phyloP scores from a whole-genome alignment of 2,113 vertebrate genomes.

The Burhinus oedicnemus region DNA sequence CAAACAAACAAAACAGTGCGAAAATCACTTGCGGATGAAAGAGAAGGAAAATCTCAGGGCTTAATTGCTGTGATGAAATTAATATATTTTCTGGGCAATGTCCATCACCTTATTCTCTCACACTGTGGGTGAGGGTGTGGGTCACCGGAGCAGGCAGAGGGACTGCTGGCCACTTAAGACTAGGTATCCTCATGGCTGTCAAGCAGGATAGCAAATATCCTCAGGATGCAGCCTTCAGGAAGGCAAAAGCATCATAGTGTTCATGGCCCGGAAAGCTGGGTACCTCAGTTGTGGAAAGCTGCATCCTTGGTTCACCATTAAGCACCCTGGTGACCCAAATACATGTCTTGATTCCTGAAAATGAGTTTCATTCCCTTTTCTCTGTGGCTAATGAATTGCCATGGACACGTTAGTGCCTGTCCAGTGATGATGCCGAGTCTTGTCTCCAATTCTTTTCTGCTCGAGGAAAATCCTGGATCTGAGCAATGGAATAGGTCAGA shows the following conservation, averaged over 20 bases:
- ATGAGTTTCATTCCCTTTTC: background rate
- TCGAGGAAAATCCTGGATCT: constrained; percentile 30
- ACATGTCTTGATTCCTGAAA: background rate
- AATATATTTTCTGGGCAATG: background rate
- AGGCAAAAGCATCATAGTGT: background rate
- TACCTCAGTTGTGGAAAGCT: background rate
- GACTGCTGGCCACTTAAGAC: background rate
- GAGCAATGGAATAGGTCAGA: constrained; percentile 22
- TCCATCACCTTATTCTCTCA: background rate
- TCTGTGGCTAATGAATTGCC: background rate
- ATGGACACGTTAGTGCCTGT: background rate
- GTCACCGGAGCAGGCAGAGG: background rate
- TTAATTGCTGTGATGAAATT: background rate
- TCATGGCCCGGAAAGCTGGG: background rate
- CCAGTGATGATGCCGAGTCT: background rate
- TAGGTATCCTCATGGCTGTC: fast-evolving
- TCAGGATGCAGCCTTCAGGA: background rate
- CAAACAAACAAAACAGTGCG: background rate
- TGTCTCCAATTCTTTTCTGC: background rate
- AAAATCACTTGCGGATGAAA: background rate
- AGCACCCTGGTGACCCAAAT: background rate
- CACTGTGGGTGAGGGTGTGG: background rate
- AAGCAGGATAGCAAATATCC: background rate
- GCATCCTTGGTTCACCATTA: background rate
- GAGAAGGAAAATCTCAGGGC: background rate